phyloP scores from a whole-genome alignment of 2,797 vertebrate genomes.

The Eulemur mongoz region DNA sequence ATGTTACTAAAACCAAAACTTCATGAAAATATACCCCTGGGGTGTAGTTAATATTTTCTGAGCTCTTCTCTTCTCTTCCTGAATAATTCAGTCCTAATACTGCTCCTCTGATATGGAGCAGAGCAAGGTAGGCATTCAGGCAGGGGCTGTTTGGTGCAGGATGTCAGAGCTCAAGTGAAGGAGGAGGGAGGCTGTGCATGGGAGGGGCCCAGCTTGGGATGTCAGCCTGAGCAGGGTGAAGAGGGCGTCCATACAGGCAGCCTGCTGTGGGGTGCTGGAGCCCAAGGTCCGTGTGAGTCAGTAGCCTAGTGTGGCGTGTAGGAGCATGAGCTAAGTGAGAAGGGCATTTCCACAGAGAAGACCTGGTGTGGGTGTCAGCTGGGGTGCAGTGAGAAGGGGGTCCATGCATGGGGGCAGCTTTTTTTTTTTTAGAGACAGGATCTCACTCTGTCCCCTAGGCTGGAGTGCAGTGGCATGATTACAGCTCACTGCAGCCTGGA shows the following conservation, averaged over 20 bases:
- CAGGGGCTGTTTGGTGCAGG: not conserved
- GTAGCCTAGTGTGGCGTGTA: not conserved
- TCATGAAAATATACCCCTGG: not conserved
- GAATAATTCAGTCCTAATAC: not conserved
- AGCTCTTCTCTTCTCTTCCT: not conserved
- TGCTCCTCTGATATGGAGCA: not conserved
- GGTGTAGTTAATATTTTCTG: not conserved
- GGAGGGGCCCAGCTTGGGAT: not conserved
- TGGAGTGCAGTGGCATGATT: not conserved
- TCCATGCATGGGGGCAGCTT: not conserved
- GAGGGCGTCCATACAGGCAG: not conserved
- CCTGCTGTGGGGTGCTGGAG: not conserved
- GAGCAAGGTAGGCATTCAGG: not conserved
- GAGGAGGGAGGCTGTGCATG: not conserved
- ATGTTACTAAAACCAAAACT: not conserved
- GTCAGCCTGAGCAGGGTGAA: not conserved
- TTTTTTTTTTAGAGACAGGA: not conserved
- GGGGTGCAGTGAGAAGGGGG: not conserved
- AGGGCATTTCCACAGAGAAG: not conserved
- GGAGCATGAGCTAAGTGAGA: not conserved
- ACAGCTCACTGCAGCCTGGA: not conserved
- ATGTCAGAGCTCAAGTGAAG: not conserved
- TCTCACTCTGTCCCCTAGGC: not conserved
- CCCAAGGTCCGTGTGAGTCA: not conserved
- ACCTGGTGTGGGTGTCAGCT: not conserved